Conservation (phyloP, 2,113 vertebrate genomes). For the Eira barbara region DNA sequence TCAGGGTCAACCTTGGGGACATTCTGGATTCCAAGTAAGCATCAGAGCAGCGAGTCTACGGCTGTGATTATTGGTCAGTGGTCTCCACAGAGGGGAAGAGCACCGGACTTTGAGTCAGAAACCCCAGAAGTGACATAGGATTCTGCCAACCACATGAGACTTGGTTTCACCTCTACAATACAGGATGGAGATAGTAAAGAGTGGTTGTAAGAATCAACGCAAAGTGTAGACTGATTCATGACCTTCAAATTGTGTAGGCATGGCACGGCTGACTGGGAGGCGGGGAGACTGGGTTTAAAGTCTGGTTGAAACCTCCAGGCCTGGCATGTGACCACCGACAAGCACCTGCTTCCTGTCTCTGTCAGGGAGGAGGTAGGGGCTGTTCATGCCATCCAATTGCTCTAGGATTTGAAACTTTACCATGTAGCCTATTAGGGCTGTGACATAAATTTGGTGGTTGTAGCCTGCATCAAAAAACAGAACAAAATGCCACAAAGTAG, state of each 20-base stretch:
- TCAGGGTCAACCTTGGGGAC: too few species aligned
- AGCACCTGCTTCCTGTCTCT: too few species aligned
- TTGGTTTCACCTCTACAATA: background rate
- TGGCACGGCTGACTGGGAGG: background rate
- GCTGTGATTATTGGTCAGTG: background rate
- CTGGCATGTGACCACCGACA: accelerated
- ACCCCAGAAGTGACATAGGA: background rate
- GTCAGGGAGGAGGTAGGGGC: background rate
- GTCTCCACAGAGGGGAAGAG: background rate
- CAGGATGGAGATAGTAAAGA: background rate
- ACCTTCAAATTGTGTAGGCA: background rate
- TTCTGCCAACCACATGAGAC: background rate
- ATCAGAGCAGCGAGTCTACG: background rate
- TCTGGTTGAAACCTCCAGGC: background rate
- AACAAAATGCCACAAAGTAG: too few species aligned
- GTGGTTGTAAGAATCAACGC: background rate
- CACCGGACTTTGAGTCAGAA: background rate
- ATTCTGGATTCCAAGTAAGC: background rate
- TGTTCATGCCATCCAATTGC: accelerated
- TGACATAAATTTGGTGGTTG: background rate
- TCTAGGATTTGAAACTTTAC: background rate
- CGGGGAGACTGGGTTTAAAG: background rate
- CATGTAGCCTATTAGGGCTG: background rate
- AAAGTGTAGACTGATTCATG: background rate
- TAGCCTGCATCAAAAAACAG: background rate